Conservation (phyloP, 2,888 invertebrate genomes). For the Campaea margaritaria region DNA sequence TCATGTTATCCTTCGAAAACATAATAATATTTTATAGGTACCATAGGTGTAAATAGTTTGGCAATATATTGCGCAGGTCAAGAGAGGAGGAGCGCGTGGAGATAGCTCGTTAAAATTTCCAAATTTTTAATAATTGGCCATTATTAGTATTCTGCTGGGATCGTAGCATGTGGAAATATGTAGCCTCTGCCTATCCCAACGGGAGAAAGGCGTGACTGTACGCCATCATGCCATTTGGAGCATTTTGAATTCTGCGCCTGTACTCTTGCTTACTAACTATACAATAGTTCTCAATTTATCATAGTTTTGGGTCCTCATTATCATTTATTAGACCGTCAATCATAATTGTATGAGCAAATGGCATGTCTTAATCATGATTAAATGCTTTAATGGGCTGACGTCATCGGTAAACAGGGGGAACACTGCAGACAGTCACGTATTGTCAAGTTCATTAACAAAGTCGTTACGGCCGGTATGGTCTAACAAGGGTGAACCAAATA, state of each 20-base stretch:
- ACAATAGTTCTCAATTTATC: too few relatives aligned
- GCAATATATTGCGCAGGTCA: constrained; percentile 1
- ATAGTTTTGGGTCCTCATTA: background rate
- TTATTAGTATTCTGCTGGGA: too few relatives aligned
- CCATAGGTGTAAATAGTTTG: background rate
- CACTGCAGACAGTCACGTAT: constrained; percentile 15
- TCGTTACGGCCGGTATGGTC: background rate
- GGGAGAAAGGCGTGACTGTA: too few relatives aligned
- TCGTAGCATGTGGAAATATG: too few relatives aligned
- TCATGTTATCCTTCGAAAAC: constrained; percentile 12
- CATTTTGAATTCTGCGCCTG: too few relatives aligned
- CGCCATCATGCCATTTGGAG: too few relatives aligned
- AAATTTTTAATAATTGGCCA: too few relatives aligned
- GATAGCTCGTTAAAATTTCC: too few relatives aligned
- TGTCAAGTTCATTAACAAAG: constrained; percentile 27
- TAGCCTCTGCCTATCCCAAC: too few relatives aligned
- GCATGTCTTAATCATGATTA: constrained; percentile 14
- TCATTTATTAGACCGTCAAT: background rate
- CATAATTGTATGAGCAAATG: constrained; percentile 4
- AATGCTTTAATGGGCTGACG: constrained; percentile 19
- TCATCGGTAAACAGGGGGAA: constrained; percentile 15
- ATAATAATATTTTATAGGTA: background rate
- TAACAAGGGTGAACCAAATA: background rate
- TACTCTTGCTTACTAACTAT: too few relatives aligned
- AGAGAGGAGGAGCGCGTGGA: background rate